These are phyloP conservation scores for Thera britannica DNA, from an alignment of 2,888 invertebrate genomes.

Conservation along the genomic window DNA sequence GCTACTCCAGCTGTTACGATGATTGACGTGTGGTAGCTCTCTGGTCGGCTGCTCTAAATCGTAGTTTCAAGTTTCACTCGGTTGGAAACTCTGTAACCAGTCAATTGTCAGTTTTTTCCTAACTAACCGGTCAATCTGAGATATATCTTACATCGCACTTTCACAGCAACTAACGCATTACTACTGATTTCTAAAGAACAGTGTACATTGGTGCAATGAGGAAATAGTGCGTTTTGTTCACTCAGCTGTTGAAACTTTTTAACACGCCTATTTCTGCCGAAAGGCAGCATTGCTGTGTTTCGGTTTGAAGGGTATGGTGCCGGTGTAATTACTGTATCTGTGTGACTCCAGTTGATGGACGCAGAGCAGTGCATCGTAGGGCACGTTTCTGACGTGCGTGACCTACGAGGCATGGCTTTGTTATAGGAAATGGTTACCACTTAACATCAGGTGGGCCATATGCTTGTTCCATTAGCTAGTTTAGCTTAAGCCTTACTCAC, in stretches of 20 bases:
- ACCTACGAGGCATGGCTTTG: too few species aligned
- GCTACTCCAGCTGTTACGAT: slow-evolving; percentile 26
- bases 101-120: slow-evolving; percentile 40
- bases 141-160: slow-evolving; percentile 36
- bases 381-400: too few species aligned
- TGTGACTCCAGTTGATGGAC: too few species aligned
- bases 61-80: slow-evolving; percentile 34
- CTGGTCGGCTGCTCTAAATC: slow-evolving; percentile 38
- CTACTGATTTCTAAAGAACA: slow-evolving; percentile 21
- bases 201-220: slow-evolving; percentile 4
- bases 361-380: too few species aligned
- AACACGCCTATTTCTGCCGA: too few species aligned
- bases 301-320: too few species aligned
- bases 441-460: too few species aligned
- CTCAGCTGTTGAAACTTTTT: not conserved
- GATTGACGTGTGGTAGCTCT: slow-evolving; percentile 37
- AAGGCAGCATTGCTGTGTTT: too few species aligned
- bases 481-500: too few species aligned
- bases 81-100: slow-evolving; percentile 38
- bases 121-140: slow-evolving; percentile 31
- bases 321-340: too few species aligned
- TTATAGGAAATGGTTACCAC: too few species aligned
- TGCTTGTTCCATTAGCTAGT: too few species aligned
- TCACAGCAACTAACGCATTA: slow-evolving; percentile 32
- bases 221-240: not conserved